Conservation (phyloP, 2,888 invertebrate genomes). For the Heteropelma amictum region DNA sequence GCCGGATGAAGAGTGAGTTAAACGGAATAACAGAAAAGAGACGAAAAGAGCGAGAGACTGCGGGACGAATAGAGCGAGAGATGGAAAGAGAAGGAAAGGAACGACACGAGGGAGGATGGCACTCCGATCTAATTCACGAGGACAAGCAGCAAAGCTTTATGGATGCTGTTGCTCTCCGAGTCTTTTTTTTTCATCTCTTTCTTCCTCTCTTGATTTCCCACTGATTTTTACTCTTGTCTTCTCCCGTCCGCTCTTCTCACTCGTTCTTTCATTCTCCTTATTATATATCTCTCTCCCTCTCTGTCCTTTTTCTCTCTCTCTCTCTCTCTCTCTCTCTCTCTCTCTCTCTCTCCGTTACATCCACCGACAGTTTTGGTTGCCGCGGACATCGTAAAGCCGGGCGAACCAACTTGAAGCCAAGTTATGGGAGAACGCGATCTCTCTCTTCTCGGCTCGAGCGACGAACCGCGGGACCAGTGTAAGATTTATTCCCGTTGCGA, state of each 20-base stretch:
- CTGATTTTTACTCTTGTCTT: too few species aligned
- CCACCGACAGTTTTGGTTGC: constrained; percentile 38
- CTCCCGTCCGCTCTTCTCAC: background rate
- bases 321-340: background rate
- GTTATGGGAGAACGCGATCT: constrained; percentile 57
- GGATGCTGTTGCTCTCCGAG: background rate
- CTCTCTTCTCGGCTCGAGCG: constrained; percentile 11
- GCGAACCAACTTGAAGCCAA: constrained; percentile 42
- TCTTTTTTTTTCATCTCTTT: background rate
- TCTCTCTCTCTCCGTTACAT: background rate
- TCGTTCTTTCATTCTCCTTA: background rate
- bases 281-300: background rate
- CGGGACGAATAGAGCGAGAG: constrained; percentile 13
- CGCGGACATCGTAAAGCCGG: constrained; percentile 60
- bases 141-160: constrained; percentile 45
- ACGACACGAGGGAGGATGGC: constrained; percentile 26
- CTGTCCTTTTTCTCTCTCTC: background rate
- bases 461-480: constrained; percentile 37
- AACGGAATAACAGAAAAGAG: constrained; percentile 8
- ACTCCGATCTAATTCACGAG: constrained; percentile 49
- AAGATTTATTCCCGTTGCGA: constrained; percentile 51
- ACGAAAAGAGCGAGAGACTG: constrained; percentile 6
- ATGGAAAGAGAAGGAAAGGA: constrained; percentile 13
- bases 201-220: background rate
- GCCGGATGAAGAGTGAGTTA: constrained; percentile 29